Evolutionary conservation across 2,888 invertebrate species (phyloP), one percentile per base, ranked within the genome.

Genomic region (Agriotes lineatus): DNA sequence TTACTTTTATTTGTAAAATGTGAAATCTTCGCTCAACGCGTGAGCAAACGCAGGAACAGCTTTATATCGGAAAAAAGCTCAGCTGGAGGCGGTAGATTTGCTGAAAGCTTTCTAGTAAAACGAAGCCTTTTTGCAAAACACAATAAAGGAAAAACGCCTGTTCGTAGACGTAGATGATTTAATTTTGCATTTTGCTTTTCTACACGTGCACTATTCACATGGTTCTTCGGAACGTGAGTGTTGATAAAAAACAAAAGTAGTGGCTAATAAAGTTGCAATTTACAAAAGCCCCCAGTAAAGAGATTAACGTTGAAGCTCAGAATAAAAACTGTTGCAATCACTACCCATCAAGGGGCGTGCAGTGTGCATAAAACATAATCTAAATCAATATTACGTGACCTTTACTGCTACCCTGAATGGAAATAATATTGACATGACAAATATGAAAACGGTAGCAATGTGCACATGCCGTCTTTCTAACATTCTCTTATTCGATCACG

Each of bases 21-120:
- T 35, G 7, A 22, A 57, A 57, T 50, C 48, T 48, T 37, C 37
- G 50, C 20, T 61, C 61, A 25, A 37, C 50, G 16, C 37, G 22
- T 61, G 62, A 62, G 25, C 37, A 60, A 62, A 44, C 54, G 54
- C 37, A 62, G 20, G 30, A 39, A 44, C 42, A 59, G 39, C 62
- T 62, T 62, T 62, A 54, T 62, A n/a, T n/a, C n/a, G 25, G 33
- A 42, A 54, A 39, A 62, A 54, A 16, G 33, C 52, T 39, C 30
- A 59, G 62, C 62, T 54, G 12, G 18, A 42, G 54, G 62, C 62
- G 25, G 37, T 62, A 62, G 54, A 62, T 62, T 62, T 54, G 30
- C 52, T 54, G 52, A 62, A 62, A 62, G 62, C 62, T 62, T 62
- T 62, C 30, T 30, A 62, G 52, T 33, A 44, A 62, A 62, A 62